phyloP scores from a whole-genome alignment of 1,140 invertebrate species.

The Heliconius congener region DNA sequence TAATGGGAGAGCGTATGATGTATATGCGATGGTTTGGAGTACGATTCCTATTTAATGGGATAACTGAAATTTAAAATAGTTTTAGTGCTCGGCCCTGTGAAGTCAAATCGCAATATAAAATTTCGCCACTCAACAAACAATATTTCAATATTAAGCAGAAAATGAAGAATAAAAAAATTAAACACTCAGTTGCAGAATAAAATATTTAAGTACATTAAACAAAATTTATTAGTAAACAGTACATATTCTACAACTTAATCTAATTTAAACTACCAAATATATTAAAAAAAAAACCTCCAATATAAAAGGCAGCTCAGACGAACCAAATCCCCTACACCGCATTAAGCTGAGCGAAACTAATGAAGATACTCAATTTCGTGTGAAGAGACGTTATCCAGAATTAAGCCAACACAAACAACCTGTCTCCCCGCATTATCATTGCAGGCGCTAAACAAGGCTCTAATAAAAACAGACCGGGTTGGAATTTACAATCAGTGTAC shows the following conservation, averaged over 20 bases:
- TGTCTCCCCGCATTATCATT: conserved; percentile 37
- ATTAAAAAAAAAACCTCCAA: neutral
- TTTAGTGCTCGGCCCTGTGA: too few species aligned
- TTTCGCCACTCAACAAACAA: too few species aligned
- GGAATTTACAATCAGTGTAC: conserved; percentile 64
- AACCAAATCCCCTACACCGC: conserved; percentile 6
- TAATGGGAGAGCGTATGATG: neutral
- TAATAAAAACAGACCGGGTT: conserved; percentile 51
- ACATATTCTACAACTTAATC: neutral
- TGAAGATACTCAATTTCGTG: conserved; percentile 30
- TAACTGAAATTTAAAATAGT: too few species aligned
- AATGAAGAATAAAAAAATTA: too few species aligned
- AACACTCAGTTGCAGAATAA: neutral
- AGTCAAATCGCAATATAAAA: too few species aligned
- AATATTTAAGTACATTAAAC: neutral
- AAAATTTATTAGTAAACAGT: neutral
- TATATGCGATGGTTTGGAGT: neutral
- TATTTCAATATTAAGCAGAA: too few species aligned
- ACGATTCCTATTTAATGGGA: neutral
- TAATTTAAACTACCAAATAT: neutral
- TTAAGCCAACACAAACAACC: conserved; percentile 37
- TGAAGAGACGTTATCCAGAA: conserved; percentile 33
- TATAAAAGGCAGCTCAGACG: conserved; percentile 1
- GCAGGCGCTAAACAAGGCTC: conserved; percentile 42
- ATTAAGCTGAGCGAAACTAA: conserved; percentile 27